These are phyloP conservation scores for Colinus virginianus DNA, from an alignment of 2,113 vertebrate genomes.

Conservation along the genomic window DNA sequence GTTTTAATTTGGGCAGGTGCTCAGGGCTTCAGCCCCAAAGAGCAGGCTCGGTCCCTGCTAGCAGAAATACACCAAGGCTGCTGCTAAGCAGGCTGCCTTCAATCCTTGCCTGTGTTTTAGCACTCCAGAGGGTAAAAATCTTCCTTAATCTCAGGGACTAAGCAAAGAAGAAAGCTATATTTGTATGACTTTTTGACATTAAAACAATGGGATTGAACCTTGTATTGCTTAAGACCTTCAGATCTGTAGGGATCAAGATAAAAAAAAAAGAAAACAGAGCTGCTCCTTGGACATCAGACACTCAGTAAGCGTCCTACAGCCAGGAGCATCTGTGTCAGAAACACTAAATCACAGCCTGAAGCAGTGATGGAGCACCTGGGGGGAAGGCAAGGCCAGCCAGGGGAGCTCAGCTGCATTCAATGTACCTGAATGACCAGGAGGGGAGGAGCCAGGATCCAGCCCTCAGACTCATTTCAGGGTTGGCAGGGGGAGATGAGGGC, in stretches of 20 bases:
- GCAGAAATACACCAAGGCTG: background rate
- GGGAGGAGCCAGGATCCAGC: too few relatives aligned
- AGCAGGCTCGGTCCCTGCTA: background rate
- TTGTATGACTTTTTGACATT: background rate
- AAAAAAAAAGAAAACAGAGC: too few relatives aligned
- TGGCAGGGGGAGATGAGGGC: too few relatives aligned
- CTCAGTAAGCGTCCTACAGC: background rate
- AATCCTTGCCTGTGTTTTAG: background rate
- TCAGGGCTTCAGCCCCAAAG: background rate
- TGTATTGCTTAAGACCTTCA: background rate
- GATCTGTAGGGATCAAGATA: background rate
- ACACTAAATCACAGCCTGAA: too few relatives aligned
- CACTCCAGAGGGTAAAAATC: background rate
- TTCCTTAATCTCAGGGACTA: background rate
- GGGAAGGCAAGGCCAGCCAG: too few relatives aligned
- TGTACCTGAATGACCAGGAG: too few relatives aligned
- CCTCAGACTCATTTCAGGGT: too few relatives aligned
- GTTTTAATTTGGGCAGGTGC: background rate
- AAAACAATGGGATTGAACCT: background rate
- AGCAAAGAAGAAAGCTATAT: background rate
- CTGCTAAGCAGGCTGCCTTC: background rate
- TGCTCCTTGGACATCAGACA: fast-evolving
- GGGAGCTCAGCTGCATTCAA: too few relatives aligned
- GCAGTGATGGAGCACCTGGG: too few relatives aligned
- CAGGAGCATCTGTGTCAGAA: too few relatives aligned